Percentiles rank a stretch among this genome's conserved stretches.
These are phyloP conservation scores for Orthosia incerta DNA, from an alignment of 2,888 invertebrate species.

Conservation along the genomic window DNA sequence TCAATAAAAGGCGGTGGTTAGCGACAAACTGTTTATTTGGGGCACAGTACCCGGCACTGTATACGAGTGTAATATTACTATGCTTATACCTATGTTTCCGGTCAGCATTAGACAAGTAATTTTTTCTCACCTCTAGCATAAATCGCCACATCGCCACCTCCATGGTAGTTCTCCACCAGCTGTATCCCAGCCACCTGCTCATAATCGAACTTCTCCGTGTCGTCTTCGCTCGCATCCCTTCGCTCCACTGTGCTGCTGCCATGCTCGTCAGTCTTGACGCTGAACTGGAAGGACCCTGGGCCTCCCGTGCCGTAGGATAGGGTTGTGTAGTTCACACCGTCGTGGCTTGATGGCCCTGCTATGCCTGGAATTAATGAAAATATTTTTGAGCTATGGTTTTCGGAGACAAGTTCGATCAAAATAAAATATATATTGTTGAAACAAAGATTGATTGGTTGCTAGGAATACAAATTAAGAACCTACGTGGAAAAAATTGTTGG, in stretches of 20 bases:
- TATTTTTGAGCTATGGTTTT: not conserved
- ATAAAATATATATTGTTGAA: not conserved
- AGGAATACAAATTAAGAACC: too few relatives aligned
- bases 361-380: constrained; percentile 85
- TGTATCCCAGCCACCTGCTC: constrained; percentile 94
- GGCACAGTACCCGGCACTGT: too few relatives aligned
- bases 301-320: constrained; percentile 95
- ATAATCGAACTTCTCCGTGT: constrained; percentile 93
- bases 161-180: constrained; percentile 94
- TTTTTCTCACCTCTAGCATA: constrained; percentile 93
- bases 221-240: constrained; percentile 91
- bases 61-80: too few relatives aligned
- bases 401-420: too few relatives aligned
- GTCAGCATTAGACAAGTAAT: not conserved
- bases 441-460: too few relatives aligned
- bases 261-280: constrained; percentile 73
- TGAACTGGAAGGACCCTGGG: constrained; percentile 92
- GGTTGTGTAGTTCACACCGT: constrained; percentile 94
- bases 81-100: too few relatives aligned
- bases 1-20: too few relatives aligned
- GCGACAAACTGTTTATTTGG: too few relatives aligned
- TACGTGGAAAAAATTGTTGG: too few relatives aligned
- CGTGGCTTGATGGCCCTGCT: constrained; percentile 91
- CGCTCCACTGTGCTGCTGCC: constrained; percentile 83
- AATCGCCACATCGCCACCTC: constrained; percentile 96